Conservation (phyloP, 2,113 vertebrate genomes). For the Microcebus tavaratra region DNA sequence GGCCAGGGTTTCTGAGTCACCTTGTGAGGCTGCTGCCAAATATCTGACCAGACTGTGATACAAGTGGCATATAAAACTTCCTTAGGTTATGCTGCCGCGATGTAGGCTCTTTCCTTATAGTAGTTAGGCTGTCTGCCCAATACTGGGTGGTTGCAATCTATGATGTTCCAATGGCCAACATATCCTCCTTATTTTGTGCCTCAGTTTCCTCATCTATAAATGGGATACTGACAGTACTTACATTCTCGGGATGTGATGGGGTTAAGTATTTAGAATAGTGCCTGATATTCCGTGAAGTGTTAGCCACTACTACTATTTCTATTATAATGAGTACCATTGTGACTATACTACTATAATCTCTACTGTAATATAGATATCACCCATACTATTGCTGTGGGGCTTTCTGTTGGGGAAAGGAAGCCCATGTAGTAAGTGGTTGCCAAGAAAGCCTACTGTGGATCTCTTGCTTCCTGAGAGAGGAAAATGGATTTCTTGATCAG, state of each 20-base stretch:
- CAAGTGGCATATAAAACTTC: neutral
- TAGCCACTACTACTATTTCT: neutral
- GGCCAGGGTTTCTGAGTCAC: neutral
- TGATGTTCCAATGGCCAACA: neutral
- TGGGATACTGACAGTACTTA: neutral
- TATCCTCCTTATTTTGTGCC: neutral
- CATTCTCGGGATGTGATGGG: rapidly evolving
- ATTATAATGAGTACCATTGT: rapidly evolving
- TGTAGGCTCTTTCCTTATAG: neutral
- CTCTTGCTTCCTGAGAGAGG: neutral
- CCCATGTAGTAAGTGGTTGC: neutral
- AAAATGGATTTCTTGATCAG: neutral
- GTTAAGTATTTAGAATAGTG: neutral
- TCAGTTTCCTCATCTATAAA: neutral
- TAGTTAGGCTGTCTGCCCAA: neutral
- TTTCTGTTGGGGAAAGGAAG: neutral
- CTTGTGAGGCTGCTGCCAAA: neutral
- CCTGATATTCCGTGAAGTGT: neutral
- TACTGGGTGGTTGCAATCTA: neutral
- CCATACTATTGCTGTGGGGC: neutral
- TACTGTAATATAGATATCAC: rapidly evolving
- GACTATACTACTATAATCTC: neutral
- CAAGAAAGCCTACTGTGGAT: neutral
- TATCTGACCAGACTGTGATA: neutral
- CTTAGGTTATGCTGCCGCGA: neutral